Percentiles rank a stretch among this genome's conserved stretches.
Conservation (phyloP, 2,797 vertebrate species). For the Schizothorax lantsangensis region DNA sequence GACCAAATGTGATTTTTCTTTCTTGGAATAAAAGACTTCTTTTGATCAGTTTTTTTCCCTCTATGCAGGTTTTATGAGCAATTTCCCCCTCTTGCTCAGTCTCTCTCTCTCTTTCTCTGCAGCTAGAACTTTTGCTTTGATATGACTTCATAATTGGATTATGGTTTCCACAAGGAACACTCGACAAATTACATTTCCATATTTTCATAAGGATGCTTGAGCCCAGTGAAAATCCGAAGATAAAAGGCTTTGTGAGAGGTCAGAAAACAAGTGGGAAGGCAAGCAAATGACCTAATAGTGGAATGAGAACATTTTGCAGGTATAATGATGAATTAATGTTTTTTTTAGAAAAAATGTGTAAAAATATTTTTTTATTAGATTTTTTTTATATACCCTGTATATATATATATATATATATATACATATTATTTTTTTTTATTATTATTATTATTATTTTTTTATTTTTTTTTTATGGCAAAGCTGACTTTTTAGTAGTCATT, state of each 20-base stretch:
- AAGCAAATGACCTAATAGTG: slow-evolving; percentile 23
- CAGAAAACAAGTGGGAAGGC: slow-evolving; percentile 40
- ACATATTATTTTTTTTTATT: too few relatives aligned
- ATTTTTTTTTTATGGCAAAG: not conserved
- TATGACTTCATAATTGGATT: slow-evolving; percentile 69
- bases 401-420: too few relatives aligned
- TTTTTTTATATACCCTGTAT: too few relatives aligned
- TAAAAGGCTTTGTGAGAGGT: slow-evolving; percentile 53
- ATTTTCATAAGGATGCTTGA: slow-evolving; percentile 61
- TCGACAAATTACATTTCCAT: slow-evolving; percentile 66
- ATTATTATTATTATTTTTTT: too few relatives aligned
- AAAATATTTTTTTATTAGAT: too few relatives aligned
- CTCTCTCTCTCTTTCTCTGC: slow-evolving; percentile 50
- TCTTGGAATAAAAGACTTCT: slow-evolving; percentile 61
- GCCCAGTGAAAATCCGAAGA: slow-evolving; percentile 44
- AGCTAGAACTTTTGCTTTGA: slow-evolving; percentile 63
- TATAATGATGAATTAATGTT: not conserved
- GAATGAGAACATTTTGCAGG: not conserved
- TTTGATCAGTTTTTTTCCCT: slow-evolving; percentile 59
- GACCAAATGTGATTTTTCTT: slow-evolving; percentile 58
- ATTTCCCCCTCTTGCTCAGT: slow-evolving; percentile 36
- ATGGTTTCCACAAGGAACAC: slow-evolving; percentile 57
- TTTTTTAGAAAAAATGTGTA: not conserved
- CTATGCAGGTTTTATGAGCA: slow-evolving; percentile 37
- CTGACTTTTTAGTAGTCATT: not conserved